These are phyloP conservation scores for Agraylea sexmaculata DNA, from an alignment of 1,140 invertebrate species.

Conservation along the genomic window DNA sequence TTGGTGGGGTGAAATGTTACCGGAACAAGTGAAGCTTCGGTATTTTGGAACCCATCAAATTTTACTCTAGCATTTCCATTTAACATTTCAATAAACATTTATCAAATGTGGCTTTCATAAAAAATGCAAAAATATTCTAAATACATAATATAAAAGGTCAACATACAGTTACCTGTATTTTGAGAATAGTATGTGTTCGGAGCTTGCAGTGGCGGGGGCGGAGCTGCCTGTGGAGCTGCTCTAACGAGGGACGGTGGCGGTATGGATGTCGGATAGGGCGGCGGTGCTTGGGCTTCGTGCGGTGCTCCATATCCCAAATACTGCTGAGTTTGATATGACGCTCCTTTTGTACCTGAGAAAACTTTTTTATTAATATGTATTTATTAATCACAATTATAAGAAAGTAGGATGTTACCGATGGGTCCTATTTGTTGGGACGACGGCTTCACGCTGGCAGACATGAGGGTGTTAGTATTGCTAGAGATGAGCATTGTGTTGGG, in stretches of 20 bases:
- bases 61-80: constrained; percentile 5
- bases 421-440: constrained; percentile 71
- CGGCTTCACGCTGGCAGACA: constrained; percentile 81
- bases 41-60: constrained; percentile 9
- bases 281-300: constrained; percentile 28
- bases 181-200: constrained; percentile 19
- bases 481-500: constrained; percentile 82
- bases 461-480: constrained; percentile 74
- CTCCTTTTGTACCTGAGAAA: constrained; percentile 18
- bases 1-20: constrained; percentile 12
- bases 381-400: not conserved
- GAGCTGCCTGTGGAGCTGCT: constrained; percentile 8
- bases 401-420: constrained; percentile 44
- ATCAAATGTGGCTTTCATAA: constrained; percentile 9
- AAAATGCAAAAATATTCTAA: constrained; percentile 1
- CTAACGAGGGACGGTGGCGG: constrained; percentile 26
- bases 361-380: not conserved
- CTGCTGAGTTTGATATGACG: constrained; percentile 34
- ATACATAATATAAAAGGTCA: not conserved
- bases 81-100: constrained; percentile 4
- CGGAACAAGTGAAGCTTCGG: not conserved
- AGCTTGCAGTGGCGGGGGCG: constrained; percentile 12
- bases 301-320: constrained; percentile 36
- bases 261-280: constrained; percentile 30
- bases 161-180: constrained; percentile 13